Evolutionary conservation across 2,888 invertebrate species (phyloP).

Genomic region (Erebia aethiops): DNA sequence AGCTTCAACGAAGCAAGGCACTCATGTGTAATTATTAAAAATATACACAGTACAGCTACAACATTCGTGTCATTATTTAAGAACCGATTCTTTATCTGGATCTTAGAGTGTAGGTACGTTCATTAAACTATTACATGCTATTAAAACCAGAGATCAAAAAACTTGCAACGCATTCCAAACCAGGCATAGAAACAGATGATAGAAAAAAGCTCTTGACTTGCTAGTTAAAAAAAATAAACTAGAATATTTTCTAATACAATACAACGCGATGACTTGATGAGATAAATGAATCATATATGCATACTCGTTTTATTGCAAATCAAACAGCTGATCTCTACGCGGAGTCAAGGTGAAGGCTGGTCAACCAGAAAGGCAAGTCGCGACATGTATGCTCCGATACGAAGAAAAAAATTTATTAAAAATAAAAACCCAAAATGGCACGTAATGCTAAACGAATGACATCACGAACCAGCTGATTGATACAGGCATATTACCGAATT

Average conservation of each 20-base stretch:
- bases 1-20: background rate
- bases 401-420: conserved; percentile 36
- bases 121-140: conserved; percentile 40
- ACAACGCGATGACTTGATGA: conserved; percentile 59
- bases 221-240: conserved; percentile 53
- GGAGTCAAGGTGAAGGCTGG: conserved; percentile 60
- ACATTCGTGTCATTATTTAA: conserved; percentile 17
- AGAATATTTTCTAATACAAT: conserved; percentile 50
- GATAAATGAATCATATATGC: conserved; percentile 71
- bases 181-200: conserved; percentile 61
- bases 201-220: conserved; percentile 56
- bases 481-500: conserved; percentile 45
- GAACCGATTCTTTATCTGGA: conserved; percentile 19
- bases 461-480: conserved; percentile 59
- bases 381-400: conserved; percentile 55
- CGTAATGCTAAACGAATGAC: conserved; percentile 58
- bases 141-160: conserved; percentile 59
- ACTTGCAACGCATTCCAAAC: conserved; percentile 56
- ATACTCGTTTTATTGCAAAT: conserved; percentile 63
- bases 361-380: conserved; percentile 54
- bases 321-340: conserved; percentile 63
- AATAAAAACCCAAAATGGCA: conserved; percentile 41
- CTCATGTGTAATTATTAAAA: conserved; percentile 3
- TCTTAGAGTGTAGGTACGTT: background rate
- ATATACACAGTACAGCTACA: background rate